phyloP scores from a whole-genome alignment of 53 echinoderm and acorn worm species.

The Antedon mediterranea region DNA sequence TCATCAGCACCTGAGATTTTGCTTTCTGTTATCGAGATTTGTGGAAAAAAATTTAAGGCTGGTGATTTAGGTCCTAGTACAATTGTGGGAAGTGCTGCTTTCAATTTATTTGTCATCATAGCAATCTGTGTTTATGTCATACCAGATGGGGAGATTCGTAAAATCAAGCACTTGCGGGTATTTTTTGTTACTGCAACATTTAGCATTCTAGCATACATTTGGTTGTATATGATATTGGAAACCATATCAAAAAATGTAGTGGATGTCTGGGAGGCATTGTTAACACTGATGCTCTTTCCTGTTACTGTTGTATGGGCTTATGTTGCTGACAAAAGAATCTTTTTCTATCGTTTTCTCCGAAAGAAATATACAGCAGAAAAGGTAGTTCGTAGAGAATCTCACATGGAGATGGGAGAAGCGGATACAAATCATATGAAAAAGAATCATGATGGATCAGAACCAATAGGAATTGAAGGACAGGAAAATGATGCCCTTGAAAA shows the following conservation, averaged over 20 bases:
- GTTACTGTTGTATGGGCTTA: slow-evolving; percentile 83
- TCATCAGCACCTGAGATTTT: slow-evolving; percentile 97
- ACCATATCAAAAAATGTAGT: slow-evolving; percentile 41
- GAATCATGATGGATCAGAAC: slow-evolving; percentile 60
- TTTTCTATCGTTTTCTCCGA: slow-evolving; percentile 83
- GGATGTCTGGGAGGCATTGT: slow-evolving; percentile 70
- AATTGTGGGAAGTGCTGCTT: slow-evolving; percentile 97
- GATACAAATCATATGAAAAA: slow-evolving; percentile 58
- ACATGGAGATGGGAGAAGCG: slow-evolving; percentile 68
- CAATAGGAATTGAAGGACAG: slow-evolving; percentile 55
- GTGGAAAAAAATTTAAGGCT: slow-evolving; percentile 63
- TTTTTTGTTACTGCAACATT: slow-evolving; percentile 89
- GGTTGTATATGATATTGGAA: slow-evolving; percentile 69
- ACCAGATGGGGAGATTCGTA: slow-evolving; percentile 58
- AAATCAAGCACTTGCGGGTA: slow-evolving; percentile 87
- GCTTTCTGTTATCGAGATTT: slow-evolving; percentile 82
- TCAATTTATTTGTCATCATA: slow-evolving; percentile 91
- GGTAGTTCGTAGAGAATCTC: slow-evolving; percentile 59
- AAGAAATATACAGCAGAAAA: slow-evolving; percentile 92
- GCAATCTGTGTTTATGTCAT: slow-evolving; percentile 83
- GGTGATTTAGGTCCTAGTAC: slow-evolving; percentile 91
- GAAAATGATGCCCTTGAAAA: slow-evolving; percentile 54
- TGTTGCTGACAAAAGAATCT: slow-evolving; percentile 82
- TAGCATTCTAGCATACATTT: slow-evolving; percentile 86
- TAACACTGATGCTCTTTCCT: slow-evolving; percentile 80